A percentile compares a stretch with the other conserved stretches of the same genome.
phyloP scores from a whole-genome alignment of 1,140 invertebrate species.

The Mamestra configurata region DNA sequence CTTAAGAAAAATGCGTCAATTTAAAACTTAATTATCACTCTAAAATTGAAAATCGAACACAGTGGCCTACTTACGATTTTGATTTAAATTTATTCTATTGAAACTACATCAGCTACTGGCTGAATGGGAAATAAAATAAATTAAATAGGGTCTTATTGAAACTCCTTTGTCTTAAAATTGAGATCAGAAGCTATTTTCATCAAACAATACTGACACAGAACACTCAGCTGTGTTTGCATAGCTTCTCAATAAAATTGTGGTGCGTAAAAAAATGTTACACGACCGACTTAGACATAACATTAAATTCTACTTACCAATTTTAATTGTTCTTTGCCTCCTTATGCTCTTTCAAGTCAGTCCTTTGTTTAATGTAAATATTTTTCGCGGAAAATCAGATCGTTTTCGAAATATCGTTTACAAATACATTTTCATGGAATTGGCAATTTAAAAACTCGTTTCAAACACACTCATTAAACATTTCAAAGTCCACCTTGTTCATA shows the following conservation, averaged over 20 bases:
- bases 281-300: conserved; percentile 41
- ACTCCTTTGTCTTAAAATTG: conserved; percentile 7
- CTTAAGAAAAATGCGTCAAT: neutral
- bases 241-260: conserved; percentile 39
- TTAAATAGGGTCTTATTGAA: neutral
- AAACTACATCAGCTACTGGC: conserved; percentile 4
- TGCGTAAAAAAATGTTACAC: conserved; percentile 45
- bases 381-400: conserved; percentile 38
- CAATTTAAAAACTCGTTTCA: conserved; percentile 10
- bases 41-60: neutral
- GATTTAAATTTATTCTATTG: conserved; percentile 20
- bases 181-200: conserved; percentile 8
- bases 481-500: conserved; percentile 8
- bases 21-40: neutral
- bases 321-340: neutral
- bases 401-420: conserved; percentile 40
- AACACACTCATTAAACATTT: conserved; percentile 29
- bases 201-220: conserved; percentile 18
- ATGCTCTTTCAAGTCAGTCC: conserved; percentile 2
- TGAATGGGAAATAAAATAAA: neutral
- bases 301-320: conserved; percentile 37
- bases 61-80: conserved; percentile 18
- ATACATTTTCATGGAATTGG: conserved; percentile 20
- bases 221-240: conserved; percentile 38
- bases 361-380: conserved; percentile 43